phyloP scores from a whole-genome alignment of 2,113 vertebrate species.

The Zosterops japonicus region DNA sequence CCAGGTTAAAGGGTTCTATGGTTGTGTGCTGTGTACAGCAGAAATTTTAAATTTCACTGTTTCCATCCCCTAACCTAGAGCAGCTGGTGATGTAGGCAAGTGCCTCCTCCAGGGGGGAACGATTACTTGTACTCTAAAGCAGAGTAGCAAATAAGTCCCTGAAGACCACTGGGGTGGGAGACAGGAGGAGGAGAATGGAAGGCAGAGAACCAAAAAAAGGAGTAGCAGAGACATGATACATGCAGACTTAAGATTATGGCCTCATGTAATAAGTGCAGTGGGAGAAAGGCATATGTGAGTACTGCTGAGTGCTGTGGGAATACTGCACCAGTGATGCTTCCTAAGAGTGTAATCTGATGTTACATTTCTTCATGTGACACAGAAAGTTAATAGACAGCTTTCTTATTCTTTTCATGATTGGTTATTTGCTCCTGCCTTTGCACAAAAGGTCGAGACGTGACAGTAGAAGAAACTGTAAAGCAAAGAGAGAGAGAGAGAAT shows the following conservation, averaged over 20 bases:
- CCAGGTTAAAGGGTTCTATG: background rate
- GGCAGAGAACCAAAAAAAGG: background rate
- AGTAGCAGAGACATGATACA: background rate
- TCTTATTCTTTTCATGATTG: background rate
- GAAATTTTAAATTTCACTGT: background rate
- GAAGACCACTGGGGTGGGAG: background rate
- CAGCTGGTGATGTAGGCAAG: background rate
- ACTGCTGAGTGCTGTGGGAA: background rate
- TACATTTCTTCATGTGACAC: background rate
- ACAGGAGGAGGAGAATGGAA: background rate
- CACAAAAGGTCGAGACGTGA: background rate
- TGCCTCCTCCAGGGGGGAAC: background rate
- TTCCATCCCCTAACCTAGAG: background rate
- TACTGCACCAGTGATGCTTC: background rate
- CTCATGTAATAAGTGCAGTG: background rate
- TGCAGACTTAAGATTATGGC: background rate
- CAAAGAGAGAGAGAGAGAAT: background rate
- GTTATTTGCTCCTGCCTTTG: background rate
- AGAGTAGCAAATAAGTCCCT: background rate
- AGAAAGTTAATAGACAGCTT: background rate
- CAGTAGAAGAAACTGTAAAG: background rate
- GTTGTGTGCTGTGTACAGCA: accelerated
- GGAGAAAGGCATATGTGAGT: background rate
- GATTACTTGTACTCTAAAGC: background rate
- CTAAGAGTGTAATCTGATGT: background rate